Evolutionary conservation across 2,888 invertebrate genomes (phyloP).

Genomic region (Patella depressa): DNA sequence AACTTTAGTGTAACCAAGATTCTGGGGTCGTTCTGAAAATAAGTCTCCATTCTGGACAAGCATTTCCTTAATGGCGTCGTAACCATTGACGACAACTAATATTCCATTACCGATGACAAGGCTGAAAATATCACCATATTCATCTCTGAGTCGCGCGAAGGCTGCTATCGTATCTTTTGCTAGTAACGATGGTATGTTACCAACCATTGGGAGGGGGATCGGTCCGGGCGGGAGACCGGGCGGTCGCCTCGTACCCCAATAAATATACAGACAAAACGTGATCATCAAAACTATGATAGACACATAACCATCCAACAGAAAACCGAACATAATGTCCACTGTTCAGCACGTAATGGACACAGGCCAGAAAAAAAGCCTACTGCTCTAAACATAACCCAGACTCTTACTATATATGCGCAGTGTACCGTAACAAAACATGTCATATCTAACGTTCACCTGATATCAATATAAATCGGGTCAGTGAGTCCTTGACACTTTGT

Average conservation of each 20-base stretch:
- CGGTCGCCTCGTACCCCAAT: not conserved
- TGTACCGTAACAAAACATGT: too few relatives aligned
- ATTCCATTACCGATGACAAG: conserved; percentile 4
- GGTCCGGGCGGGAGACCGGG: not conserved
- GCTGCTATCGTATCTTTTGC: not conserved
- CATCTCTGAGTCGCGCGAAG: not conserved
- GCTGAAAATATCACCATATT: conserved; percentile 12
- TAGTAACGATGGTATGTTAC: not conserved
- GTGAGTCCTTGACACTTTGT: too few relatives aligned
- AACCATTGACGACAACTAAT: conserved; percentile 18
- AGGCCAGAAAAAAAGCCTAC: too few relatives aligned
- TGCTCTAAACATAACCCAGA: too few relatives aligned
- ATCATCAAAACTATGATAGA: not conserved
- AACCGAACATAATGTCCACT: too few relatives aligned
- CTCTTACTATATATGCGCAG: too few relatives aligned
- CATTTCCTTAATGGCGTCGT: conserved; percentile 6
- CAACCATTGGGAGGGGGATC: not conserved
- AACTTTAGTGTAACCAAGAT: not conserved
- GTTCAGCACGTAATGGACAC: too few relatives aligned
- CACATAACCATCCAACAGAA: not conserved
- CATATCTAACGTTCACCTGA: too few relatives aligned
- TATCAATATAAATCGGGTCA: too few relatives aligned
- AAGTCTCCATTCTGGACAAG: conserved; percentile 17
- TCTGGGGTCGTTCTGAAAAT: conserved; percentile 12
- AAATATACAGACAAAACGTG: not conserved